Evolutionary conservation across 2,797 vertebrate genomes (phyloP).

Genomic region (Oreortyx pictus): DNA sequence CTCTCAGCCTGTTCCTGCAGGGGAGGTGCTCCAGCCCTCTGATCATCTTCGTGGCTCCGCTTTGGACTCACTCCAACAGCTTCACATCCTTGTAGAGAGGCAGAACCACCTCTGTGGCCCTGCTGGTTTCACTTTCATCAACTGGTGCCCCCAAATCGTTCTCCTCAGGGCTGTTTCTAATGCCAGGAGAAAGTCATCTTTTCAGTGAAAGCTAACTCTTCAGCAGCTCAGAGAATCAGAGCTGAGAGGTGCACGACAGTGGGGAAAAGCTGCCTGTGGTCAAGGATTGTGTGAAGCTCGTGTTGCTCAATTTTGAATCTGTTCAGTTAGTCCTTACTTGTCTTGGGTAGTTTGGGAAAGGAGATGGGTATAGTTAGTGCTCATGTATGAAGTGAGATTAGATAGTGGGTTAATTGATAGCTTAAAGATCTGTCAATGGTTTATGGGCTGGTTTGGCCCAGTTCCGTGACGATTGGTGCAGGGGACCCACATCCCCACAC

Average conservation of each 20-base stretch:
- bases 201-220: not conserved
- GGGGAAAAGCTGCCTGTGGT: not conserved
- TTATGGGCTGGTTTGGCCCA: not conserved
- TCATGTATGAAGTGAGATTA: not conserved
- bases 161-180: not conserved
- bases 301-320: not conserved
- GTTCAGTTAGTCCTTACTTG: not conserved
- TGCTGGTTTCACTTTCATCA: too few species aligned
- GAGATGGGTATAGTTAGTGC: not conserved
- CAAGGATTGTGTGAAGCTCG: not conserved
- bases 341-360: not conserved
- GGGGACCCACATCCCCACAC: too few species aligned
- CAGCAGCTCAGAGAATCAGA: accelerated
- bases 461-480: not conserved
- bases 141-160: too few species aligned
- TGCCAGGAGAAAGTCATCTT: not conserved
- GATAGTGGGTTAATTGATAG: not conserved
- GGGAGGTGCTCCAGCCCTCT: too few species aligned
- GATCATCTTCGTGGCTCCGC: too few species aligned
- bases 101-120: too few species aligned
- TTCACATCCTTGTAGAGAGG: too few species aligned
- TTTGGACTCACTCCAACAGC: too few species aligned
- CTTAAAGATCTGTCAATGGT: accelerated
- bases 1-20: too few species aligned
- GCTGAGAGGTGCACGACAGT: not conserved